These are phyloP conservation scores for Apostichopus californicus DNA, from an alignment of 35 echinoderm and acorn worm species.

Conservation along the genomic window DNA sequence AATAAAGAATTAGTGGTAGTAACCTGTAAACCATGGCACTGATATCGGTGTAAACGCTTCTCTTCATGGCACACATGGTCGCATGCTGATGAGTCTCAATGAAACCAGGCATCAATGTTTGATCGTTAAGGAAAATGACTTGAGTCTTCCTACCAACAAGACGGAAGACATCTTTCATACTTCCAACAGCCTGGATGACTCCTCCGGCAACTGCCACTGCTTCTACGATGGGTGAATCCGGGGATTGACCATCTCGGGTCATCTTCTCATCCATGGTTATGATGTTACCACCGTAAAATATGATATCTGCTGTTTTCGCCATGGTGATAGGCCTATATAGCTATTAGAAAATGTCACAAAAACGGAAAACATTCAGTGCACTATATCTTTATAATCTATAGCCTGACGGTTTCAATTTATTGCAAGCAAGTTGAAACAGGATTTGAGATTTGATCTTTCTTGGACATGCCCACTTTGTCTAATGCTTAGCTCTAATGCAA, in stretches of 20 bases:
- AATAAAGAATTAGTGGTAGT: neutral
- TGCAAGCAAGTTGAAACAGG: too few species aligned
- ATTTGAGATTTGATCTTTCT: too few species aligned
- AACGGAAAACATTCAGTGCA: too few species aligned
- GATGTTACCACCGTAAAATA: constrained; percentile 59
- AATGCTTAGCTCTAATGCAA: too few species aligned
- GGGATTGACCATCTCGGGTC: neutral
- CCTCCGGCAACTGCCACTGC: constrained; percentile 53
- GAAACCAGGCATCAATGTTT: constrained; percentile 61
- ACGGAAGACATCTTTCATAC: constrained; percentile 35
- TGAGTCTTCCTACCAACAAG: constrained; percentile 30
- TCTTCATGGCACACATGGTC: constrained; percentile 34
- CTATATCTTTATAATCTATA: too few species aligned
- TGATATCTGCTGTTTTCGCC: constrained; percentile 24
- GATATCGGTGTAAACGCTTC: constrained; percentile 39
- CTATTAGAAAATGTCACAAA: too few species aligned
- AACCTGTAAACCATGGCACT: constrained; percentile 56
- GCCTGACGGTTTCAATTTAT: too few species aligned
- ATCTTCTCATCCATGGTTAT: constrained; percentile 64
- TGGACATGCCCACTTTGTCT: too few species aligned
- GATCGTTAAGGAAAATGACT: constrained; percentile 44
- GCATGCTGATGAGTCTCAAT: constrained; percentile 70
- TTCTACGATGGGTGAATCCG: neutral
- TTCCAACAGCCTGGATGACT: constrained; percentile 50
- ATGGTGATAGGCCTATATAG: neutral